Base-by-base conservation (phyloP, 2,113 vertebrate genomes). In the Rhabdomys dilectus region DNA sequence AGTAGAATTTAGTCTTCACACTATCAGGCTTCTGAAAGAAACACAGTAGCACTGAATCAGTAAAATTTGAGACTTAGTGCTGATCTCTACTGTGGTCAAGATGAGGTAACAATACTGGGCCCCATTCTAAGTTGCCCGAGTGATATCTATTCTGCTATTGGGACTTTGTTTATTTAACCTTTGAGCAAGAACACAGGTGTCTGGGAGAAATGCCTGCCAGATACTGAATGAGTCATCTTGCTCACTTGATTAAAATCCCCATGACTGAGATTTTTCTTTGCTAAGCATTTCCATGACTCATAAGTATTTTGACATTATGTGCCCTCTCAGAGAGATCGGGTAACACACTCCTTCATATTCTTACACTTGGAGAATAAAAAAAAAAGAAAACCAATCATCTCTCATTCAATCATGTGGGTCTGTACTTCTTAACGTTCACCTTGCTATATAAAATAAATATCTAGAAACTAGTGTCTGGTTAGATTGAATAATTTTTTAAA, bases 31-130 rank as follows among this genome's bases (percentile, higher is more conserved):
- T 39, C 6, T 11, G 0, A 0, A 21, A 17, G 58, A 84, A 77
- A 68, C 21, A 3, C 22, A 7, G 2, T 31, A n/a, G 0, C 5
- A n/a, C 1, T 9, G 9, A 62, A 22, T 60, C 2, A 31, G 10
- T 85, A 48, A 29, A 24, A 36, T n/a, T 17, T 36, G 13, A 26
- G 36, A 86, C 58, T 75, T 60, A 48, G 22, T 66, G 19, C 2
- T 77, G 4, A 36, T 36, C 12, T 42, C 21, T 89, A 9, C 34
- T 62, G 0, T 72, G 12, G 78, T 39, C 36, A 60, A 34, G 29
- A 70, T 48, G 19, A 42, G 10, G 8, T 13, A 64, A 51, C 5
- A 53, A 21, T 7, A 53, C 26, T 76, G 24, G 17, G 19, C 36
- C n/a, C 12, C 39, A 36, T 2, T 42, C 19, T 42, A 4, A n/a